Base-by-base conservation (phyloP, 2,797 vertebrate species). In the Melanotaenia pygmaea region DNA sequence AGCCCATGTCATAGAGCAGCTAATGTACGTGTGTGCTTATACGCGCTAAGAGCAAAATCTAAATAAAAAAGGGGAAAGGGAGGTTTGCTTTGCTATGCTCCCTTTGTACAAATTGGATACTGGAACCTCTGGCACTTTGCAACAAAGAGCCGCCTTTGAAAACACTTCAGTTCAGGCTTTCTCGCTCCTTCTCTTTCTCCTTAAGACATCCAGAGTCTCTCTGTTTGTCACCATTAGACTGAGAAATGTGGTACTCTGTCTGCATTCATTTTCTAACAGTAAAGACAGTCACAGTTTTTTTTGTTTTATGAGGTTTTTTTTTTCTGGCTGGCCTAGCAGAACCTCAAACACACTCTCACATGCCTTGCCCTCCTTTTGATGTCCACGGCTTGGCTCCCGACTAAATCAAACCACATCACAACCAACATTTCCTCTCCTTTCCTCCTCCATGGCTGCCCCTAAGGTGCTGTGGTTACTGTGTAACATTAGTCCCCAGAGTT, bases 401-500 rank as follows among this genome's bases (percentile, higher is more conserved):
- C 90, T 89, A 87, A 91, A 92, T 91, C 87, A 83, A 68, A 37
- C 75, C 76, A 77, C 81, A 90, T 88, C 88, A 84, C 60, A 77
- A 56, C 74, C 59, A 81, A 83, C 80, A 79, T 77, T 87, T 86
- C 83, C 82, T 77, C 62, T 79, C 75, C 60, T 81, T 74, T 81
- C 43, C 78, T 67, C 76, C 70, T 82, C 59, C 58, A 24, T 76
- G 80, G 67, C 76, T 73, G 67, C 79, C 81, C 81, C 69, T 66
- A 73, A 89, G 82, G 72, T 76, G 50, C 81, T 54, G 81, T 92
- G 93, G 90, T 93, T 91, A 81, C 82, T 64, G 93, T 93, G 91
- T 90, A 91, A 95, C 94, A 94, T 92, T 85, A 83, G 90, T 93
- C 95, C 82, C 95, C 81, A 86, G 94, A 94, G 95, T 96, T 96